Percentiles rank a stretch among this genome's conserved stretches.
Evolutionary conservation across 2,797 vertebrate genomes (phyloP).

Genomic region (Rhadinocentrus ornatus): DNA sequence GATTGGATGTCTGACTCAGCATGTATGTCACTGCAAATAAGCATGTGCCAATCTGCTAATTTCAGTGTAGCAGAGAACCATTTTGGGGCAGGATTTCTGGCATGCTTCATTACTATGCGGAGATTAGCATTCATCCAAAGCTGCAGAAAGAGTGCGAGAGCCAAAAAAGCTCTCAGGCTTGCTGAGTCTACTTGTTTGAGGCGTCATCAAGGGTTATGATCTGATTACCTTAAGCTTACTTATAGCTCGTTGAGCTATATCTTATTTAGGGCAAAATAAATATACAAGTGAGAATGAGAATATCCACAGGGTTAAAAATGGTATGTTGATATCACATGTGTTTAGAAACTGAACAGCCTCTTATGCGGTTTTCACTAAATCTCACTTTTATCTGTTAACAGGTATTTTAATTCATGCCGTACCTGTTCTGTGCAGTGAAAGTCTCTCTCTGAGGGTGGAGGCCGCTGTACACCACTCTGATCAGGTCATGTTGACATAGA

Average conservation of each 20-base stretch:
- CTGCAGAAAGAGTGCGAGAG: slow-evolving; percentile 37
- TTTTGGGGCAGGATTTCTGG: slow-evolving; percentile 36
- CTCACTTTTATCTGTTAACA: slow-evolving; percentile 2
- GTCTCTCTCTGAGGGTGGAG: slow-evolving; percentile 98
- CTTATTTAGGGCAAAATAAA: slow-evolving; percentile 12
- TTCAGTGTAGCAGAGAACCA: background rate
- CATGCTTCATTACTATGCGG: slow-evolving; percentile 45
- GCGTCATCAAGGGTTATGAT: slow-evolving; percentile 25
- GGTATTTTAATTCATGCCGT: slow-evolving; percentile 29
- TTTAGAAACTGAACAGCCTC: background rate
- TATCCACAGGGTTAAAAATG: background rate
- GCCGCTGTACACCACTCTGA: slow-evolving; percentile 96
- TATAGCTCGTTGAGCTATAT: slow-evolving; percentile 22
- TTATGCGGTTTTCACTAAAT: background rate
- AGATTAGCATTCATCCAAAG: slow-evolving; percentile 58
- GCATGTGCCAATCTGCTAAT: background rate
- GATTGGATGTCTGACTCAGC: background rate
- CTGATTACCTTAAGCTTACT: slow-evolving; percentile 42
- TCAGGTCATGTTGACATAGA: slow-evolving; percentile 95
- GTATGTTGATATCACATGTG: background rate
- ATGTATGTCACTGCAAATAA: slow-evolving; percentile 10
- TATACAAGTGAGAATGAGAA: slow-evolving; percentile 15
- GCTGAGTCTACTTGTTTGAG: slow-evolving; percentile 21
- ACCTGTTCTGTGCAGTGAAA: slow-evolving; percentile 99
- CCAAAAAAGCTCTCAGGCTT: slow-evolving; percentile 73